phyloP scores from a whole-genome alignment of 2,888 invertebrate genomes.

The Cerastis leucographa region DNA sequence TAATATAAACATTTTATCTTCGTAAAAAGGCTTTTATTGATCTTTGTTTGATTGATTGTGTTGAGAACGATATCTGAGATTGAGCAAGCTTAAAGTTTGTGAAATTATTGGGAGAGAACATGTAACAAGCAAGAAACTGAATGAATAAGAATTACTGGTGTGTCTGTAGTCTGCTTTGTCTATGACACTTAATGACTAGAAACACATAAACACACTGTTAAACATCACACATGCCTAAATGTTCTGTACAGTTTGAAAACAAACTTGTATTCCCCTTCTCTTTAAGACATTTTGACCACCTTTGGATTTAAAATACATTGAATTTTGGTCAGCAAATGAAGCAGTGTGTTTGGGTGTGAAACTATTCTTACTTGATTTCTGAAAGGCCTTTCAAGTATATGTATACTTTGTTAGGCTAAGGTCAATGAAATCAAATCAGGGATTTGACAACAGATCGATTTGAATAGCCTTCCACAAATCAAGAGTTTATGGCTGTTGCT shows the following conservation, averaged over 20 bases:
- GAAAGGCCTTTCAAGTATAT: background rate
- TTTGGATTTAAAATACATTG: constrained; percentile 44
- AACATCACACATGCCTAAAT: background rate
- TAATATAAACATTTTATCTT: constrained; percentile 54
- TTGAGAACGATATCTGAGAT: constrained; percentile 6
- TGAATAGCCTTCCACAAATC: background rate
- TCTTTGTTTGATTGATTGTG: constrained; percentile 23
- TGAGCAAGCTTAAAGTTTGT: constrained; percentile 36
- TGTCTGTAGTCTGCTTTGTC: constrained; percentile 27
- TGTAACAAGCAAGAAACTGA: constrained; percentile 4
- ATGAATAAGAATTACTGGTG: constrained; percentile 32
- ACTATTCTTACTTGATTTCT: constrained; percentile 9
- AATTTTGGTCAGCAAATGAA: constrained; percentile 11
- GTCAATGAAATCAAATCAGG: background rate
- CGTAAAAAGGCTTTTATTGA: constrained; percentile 51
- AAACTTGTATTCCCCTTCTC: constrained; percentile 23
- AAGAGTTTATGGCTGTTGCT: constrained; percentile 7
- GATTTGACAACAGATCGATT: background rate
- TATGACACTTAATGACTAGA: constrained; percentile 16
- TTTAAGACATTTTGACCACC: constrained; percentile 53
- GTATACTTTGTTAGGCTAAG: background rate
- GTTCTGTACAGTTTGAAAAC: constrained; percentile 5
- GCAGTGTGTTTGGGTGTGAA: constrained; percentile 44
- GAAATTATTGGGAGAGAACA: background rate
- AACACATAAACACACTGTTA: constrained; percentile 23